A percentile compares a stretch with the other conserved stretches of the same genome.
Evolutionary conservation across 2,888 invertebrate genomes (phyloP).

Genomic region (Calliphora vomitoria): DNA sequence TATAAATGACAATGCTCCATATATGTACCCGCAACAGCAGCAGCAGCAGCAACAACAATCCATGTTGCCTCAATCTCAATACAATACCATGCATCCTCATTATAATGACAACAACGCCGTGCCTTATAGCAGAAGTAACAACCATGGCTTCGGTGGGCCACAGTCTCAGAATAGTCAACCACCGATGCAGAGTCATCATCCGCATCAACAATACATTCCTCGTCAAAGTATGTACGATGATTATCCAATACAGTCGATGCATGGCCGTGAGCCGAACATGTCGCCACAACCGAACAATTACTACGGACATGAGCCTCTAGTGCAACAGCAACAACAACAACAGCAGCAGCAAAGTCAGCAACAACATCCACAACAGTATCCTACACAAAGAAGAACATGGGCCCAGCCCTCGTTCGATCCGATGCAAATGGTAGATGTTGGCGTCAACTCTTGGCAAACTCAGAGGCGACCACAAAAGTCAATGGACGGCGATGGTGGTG

Average conservation of each 20-base stretch:
- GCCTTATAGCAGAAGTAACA: slow-evolving; percentile 79
- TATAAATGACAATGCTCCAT: slow-evolving; percentile 82
- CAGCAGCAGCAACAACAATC: slow-evolving; percentile 83
- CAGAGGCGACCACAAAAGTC: slow-evolving; percentile 79
- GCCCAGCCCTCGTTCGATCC: slow-evolving; percentile 85
- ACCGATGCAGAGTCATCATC: slow-evolving; percentile 81
- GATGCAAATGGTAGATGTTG: slow-evolving; percentile 83
- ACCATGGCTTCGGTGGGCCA: slow-evolving; percentile 76
- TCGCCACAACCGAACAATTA: slow-evolving; percentile 87
- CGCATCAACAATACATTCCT: slow-evolving; percentile 82
- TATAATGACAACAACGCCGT: slow-evolving; percentile 81
- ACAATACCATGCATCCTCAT: slow-evolving; percentile 75
- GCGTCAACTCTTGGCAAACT: slow-evolving; percentile 84
- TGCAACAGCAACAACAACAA: slow-evolving; percentile 79
- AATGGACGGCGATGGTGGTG: slow-evolving; percentile 80
- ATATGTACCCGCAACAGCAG: slow-evolving; percentile 81
- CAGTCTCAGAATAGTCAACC: slow-evolving; percentile 65
- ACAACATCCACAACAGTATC: slow-evolving; percentile 73
- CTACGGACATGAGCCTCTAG: slow-evolving; percentile 89
- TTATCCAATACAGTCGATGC: slow-evolving; percentile 79
- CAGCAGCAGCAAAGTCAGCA: slow-evolving; percentile 69
- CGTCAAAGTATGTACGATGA: slow-evolving; percentile 86
- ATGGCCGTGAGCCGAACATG: slow-evolving; percentile 78
- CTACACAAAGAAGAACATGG: slow-evolving; percentile 88
- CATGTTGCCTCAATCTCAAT: slow-evolving; percentile 70